phyloP scores from a whole-genome alignment of 2,797 vertebrate genomes.

The Lithobates pipiens region DNA sequence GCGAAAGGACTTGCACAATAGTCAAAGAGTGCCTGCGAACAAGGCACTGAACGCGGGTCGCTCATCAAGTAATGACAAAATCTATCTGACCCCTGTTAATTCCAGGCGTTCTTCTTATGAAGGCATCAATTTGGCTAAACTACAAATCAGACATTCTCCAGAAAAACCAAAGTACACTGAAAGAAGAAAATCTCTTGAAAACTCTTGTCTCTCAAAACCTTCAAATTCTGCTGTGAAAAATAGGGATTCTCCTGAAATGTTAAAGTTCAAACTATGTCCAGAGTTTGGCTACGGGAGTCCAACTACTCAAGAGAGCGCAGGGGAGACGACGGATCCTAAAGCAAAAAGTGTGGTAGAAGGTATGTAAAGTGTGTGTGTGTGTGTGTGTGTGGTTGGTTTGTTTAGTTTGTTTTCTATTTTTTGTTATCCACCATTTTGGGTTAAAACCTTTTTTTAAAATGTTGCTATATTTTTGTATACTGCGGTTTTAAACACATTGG shows the following conservation, averaged over 20 bases:
- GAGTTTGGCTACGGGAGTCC: conserved; percentile 67
- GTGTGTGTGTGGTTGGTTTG: no score
- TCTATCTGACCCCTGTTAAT: conserved; percentile 73
- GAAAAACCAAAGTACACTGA: conserved; percentile 58
- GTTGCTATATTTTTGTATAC: no score
- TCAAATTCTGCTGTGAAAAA: conserved; percentile 40
- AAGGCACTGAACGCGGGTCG: neutral
- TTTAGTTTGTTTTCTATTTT: no score
- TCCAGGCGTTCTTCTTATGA: conserved; percentile 71
- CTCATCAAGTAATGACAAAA: conserved; percentile 63
- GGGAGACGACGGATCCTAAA: conserved; percentile 31
- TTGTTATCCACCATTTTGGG: no score
- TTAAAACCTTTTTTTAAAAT: no score
- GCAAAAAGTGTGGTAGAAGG: conserved; percentile 69
- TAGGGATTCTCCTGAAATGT: conserved; percentile 57
- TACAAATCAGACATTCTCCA: conserved; percentile 71
- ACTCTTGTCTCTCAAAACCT: neutral
- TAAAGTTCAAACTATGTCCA: conserved; percentile 79
- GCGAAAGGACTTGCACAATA: neutral
- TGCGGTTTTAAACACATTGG: no score
- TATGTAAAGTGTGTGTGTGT: conserved; percentile 57
- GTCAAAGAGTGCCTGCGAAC: neutral
- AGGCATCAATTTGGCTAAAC: conserved; percentile 73
- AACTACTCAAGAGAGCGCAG: neutral
- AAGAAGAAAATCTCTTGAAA: neutral